Evolutionary conservation across 2,797 vertebrate species (phyloP).

Genomic region (Fistularia commersonii): DNA sequence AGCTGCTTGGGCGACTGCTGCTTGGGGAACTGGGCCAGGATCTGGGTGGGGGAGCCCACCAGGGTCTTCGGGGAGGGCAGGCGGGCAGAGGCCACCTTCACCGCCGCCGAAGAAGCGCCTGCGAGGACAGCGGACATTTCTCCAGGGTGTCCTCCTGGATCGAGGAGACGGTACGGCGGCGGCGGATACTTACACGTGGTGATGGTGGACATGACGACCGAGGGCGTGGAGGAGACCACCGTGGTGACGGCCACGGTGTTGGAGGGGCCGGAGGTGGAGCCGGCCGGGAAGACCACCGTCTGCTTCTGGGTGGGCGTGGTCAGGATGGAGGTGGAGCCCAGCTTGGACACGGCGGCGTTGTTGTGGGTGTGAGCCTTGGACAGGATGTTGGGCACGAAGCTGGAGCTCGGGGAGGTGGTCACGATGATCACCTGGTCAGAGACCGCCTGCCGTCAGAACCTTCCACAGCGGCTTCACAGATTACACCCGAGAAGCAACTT

Average conservation of each 20-base stretch:
- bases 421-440: slow-evolving; percentile 93
- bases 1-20: slow-evolving; percentile 86
- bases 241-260: slow-evolving; percentile 87
- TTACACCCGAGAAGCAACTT: too few species aligned
- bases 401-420: slow-evolving; percentile 97
- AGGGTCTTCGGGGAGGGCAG: slow-evolving; percentile 93
- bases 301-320: slow-evolving; percentile 88
- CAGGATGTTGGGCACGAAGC: slow-evolving; percentile 97
- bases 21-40: slow-evolving; percentile 94
- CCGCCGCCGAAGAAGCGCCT: slow-evolving; percentile 84
- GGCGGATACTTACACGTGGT: slow-evolving; percentile 77
- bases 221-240: slow-evolving; percentile 87
- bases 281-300: slow-evolving; percentile 88
- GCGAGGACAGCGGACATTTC: not conserved
- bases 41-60: slow-evolving; percentile 86
- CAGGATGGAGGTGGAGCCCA: slow-evolving; percentile 87
- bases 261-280: slow-evolving; percentile 61
- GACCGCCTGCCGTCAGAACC: not conserved
- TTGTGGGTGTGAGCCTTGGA: slow-evolving; percentile 90
- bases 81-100: slow-evolving; percentile 88
- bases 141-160: too few species aligned
- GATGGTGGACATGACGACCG: slow-evolving; percentile 93
- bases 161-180: not conserved
- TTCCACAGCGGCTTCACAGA: too few species aligned
- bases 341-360: slow-evolving; percentile 83